Conservation (phyloP, 2,888 invertebrate genomes). For the Pterostichus niger region DNA sequence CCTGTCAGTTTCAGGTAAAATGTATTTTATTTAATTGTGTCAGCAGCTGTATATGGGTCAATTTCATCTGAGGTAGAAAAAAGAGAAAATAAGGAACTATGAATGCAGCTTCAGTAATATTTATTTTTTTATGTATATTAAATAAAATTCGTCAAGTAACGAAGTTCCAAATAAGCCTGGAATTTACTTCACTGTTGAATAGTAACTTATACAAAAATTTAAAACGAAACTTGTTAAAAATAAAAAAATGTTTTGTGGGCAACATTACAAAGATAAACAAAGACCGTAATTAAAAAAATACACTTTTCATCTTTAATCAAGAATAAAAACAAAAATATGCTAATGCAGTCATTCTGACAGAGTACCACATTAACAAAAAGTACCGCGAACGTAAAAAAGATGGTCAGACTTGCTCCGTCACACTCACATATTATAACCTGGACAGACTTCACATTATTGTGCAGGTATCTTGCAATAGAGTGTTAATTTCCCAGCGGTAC, state of each 20-base stretch:
- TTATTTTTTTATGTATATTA: no score
- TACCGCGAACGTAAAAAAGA: constrained; percentile 8
- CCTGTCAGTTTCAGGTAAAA: no score
- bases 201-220: no score
- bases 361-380: neutral
- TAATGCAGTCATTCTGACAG: neutral
- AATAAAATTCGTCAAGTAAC: no score
- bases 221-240: neutral
- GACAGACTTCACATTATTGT: constrained; percentile 25
- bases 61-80: no score
- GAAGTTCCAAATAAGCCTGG: no score
- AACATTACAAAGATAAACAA: neutral
- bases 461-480: constrained; percentile 52
- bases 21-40: no score
- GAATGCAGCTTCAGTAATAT: no score
- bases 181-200: no score
- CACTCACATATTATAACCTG: neutral
- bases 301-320: neutral
- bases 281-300: constrained; percentile 19
- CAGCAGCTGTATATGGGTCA: no score
- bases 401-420: neutral
- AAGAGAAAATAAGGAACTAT: no score
- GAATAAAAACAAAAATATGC: constrained; percentile 45
- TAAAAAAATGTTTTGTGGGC: neutral
- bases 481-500: constrained; percentile 65